Evolutionary conservation across 1,140 invertebrate species (phyloP), one percentile per base, ranked within the genome.

Genomic region (Caenorhabditis inopinata): DNA sequence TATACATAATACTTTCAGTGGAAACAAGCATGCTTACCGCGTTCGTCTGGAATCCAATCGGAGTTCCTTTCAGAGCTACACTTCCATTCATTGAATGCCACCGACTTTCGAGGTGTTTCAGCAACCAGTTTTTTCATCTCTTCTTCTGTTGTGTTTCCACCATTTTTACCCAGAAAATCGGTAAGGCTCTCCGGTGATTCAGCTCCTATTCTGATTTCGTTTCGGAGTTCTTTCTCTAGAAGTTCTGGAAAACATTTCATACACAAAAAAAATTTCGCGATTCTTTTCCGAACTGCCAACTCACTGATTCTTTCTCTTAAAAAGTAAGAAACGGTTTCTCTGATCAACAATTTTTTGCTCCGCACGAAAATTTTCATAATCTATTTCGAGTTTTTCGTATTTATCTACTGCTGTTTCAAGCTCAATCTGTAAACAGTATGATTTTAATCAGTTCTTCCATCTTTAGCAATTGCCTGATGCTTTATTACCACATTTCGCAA

Each of bases 11-110:
- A 12, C 0, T 16, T 2, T 58, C 11, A 1, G n/a, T n/a, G n/a
- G n/a, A n/a, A n/a, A n/a, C n/a, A n/a, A 1, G 32, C 7, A 21
- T 32, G 27, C 1, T 29, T 9, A 32, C 25, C 12, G 16, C n/a
- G n/a, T 21, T 68, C n/a, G n/a, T n/a, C n/a, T n/a, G n/a, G 58
- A 68, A 68, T 38, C 58, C 58, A 38, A 68, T 68, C n/a, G 58
- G 58, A 9, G 58, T 68, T 38, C 58, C 29, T 58, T 21, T 29
- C 3, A 38, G 32, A 7, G 0, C 11, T 5, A 1, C 9, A 14
- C 14, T 14, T 42, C 14, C 38, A 21, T 68, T 38, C 16, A 38
- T 6, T 7, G 32, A 21, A 38, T 2, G 58, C 58, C 2, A 68
- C 7, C 2, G 58, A 68, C 21, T 68, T 68, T 12, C 58, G 29